Base-by-base conservation (phyloP, 2,797 vertebrate genomes). In the Limosa lapponica region DNA sequence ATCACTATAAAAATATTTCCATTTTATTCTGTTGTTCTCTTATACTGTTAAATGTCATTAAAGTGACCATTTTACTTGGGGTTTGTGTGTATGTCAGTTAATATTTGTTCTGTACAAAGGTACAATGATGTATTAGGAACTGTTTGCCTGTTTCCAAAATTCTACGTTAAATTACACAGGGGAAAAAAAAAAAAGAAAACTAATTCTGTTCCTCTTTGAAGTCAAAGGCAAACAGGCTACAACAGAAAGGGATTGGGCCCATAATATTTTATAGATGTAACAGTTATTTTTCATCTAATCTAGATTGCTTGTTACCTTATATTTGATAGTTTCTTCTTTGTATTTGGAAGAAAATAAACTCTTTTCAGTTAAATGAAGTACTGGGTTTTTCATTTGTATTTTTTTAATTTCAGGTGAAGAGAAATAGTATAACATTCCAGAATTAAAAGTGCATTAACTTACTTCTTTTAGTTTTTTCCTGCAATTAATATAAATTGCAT, bases 401-500 rank as follows among this genome's bases (percentile, higher is more conserved):
- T 52, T 75, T 77, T 54, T 8, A 41, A 72, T 83, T 58, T 36
- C 5, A 11, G 34, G 18, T 75, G 52, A 93, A 87, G 58, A 61
- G 32, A 92, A 90, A 89, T 52, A 82, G 25, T 49, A 78, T 65
- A 58, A 55, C 4, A 82, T 72, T 90, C 13, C 41, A 90, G 46
- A 72, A 49, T 62, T 89, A 55, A 75, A 94, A 80, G 74, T 49
- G 6, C 77, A 57, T 81, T 84, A 52, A 80, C 41, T 54, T 41
- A 80, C 41, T 54, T 41, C 25, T 85, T 18, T 62, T 62, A 88
- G 6, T 27, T 64, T 90, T 71, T 32, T 82, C 67, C 67, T 80
- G 37, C 62, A 75, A 61, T 54, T 65, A 80, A 25, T 92, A 72
- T 36, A 90, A 93, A 78, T 94, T 95, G 46, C 55, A 66, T 93